phyloP scores from a whole-genome alignment of 1,140 invertebrate species.

The Antheraea mylitta region DNA sequence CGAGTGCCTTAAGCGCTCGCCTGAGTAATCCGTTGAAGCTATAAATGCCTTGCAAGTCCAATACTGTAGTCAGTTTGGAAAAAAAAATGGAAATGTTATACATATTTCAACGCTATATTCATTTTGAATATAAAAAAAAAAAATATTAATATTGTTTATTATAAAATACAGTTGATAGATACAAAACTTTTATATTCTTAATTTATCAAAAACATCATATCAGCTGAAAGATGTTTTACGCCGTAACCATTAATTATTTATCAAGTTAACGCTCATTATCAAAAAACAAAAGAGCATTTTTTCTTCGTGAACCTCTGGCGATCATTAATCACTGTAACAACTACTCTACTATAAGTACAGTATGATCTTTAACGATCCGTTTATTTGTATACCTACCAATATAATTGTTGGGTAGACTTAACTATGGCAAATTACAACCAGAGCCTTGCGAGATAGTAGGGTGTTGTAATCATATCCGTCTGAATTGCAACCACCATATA shows the following conservation, averaged over 20 bases:
- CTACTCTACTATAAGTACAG: background rate
- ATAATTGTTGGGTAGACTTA: background rate
- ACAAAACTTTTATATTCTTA: slow-evolving; percentile 21
- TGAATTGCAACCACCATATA: no score
- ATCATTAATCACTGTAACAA: slow-evolving; percentile 49
- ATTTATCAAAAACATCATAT: slow-evolving; percentile 38
- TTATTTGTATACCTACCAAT: background rate
- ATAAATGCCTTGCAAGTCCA: no score
- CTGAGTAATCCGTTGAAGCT: no score
- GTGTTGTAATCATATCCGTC: no score
- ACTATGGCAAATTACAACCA: no score
- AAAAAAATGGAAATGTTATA: no score
- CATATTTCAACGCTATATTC: no score
- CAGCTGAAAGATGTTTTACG: slow-evolving; percentile 23
- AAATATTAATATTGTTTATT: background rate
- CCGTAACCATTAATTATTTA: slow-evolving; percentile 60
- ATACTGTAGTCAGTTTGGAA: no score
- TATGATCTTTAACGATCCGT: background rate
- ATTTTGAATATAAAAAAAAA: no score
- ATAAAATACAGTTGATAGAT: background rate
- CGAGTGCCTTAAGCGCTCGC: no score
- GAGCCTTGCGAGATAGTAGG: no score
- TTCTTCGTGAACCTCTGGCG: slow-evolving; percentile 44
- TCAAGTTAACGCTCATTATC: slow-evolving; percentile 66
- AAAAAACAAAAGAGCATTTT: slow-evolving; percentile 61